Conservation (phyloP, 1,140 invertebrate genomes). For the Heliconius congener region DNA sequence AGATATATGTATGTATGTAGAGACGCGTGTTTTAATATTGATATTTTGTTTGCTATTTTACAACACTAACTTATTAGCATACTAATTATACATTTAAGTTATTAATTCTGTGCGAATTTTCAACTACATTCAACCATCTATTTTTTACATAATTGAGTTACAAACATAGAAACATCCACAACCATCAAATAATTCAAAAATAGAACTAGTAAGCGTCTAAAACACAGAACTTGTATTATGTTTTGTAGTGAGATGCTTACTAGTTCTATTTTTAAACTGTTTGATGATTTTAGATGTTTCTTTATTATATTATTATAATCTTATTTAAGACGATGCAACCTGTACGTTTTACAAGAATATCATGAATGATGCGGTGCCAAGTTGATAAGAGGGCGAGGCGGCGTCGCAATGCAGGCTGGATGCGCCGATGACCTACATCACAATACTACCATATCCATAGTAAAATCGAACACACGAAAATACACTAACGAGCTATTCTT, state of each 20-base stretch:
- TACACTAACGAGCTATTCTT: conserved; percentile 16
- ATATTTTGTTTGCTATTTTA: background rate
- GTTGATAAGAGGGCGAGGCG: background rate
- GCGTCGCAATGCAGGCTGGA: conserved; percentile 44
- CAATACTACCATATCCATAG: conserved; percentile 20
- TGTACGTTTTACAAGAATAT: conserved; percentile 28
- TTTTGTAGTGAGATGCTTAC: no score
- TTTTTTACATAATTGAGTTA: background rate
- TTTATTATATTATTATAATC: no score
- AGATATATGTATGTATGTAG: background rate
- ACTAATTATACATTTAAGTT: background rate
- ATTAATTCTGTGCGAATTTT: background rate
- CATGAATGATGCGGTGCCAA: conserved; percentile 37
- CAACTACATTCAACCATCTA: background rate
- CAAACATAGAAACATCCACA: background rate
- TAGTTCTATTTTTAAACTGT: no score
- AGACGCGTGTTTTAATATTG: background rate
- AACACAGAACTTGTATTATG: no score
- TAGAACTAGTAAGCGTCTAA: background rate
- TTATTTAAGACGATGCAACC: conserved; percentile 1
- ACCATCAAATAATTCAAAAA: background rate
- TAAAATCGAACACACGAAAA: conserved; percentile 2
- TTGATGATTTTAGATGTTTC: no score
- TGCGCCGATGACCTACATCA: conserved; percentile 45
- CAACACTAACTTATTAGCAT: background rate